phyloP scores from a whole-genome alignment of 2,113 vertebrate species.

The Chlamydotis undulata region DNA sequence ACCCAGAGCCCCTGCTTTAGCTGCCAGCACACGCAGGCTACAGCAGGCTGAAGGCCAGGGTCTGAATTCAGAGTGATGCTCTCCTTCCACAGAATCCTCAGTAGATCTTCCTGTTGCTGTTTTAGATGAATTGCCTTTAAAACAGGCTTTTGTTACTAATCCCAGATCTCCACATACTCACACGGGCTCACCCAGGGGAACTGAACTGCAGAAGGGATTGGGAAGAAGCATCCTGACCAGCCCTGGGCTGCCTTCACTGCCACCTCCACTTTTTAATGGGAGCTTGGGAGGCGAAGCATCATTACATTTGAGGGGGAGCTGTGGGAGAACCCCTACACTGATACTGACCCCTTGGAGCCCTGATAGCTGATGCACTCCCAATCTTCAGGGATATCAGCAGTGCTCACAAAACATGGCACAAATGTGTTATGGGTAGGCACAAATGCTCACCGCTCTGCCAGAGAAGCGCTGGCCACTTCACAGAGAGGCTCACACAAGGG shows the following conservation, averaged over 20 bases:
- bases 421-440: neutral
- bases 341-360: neutral
- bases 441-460: neutral
- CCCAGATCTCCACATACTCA: fast-evolving
- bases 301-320: neutral
- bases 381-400: neutral
- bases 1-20: neutral
- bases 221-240: neutral
- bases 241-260: neutral
- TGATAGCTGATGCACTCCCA: neutral
- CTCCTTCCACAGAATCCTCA: fast-evolving
- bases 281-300: neutral
- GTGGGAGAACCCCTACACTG: neutral
- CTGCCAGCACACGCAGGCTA: neutral
- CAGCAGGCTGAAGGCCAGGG: neutral
- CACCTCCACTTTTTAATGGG: fast-evolving
- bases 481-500: neutral
- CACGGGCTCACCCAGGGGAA: neutral
- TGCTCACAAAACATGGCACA: neutral
- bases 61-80: neutral
- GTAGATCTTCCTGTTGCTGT: neutral
- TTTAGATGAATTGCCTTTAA: neutral
- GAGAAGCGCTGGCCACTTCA: neutral
- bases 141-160: neutral
- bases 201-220: neutral